Base-by-base conservation (phyloP, 1,140 invertebrate genomes). In the Coboldia fuscipes region DNA sequence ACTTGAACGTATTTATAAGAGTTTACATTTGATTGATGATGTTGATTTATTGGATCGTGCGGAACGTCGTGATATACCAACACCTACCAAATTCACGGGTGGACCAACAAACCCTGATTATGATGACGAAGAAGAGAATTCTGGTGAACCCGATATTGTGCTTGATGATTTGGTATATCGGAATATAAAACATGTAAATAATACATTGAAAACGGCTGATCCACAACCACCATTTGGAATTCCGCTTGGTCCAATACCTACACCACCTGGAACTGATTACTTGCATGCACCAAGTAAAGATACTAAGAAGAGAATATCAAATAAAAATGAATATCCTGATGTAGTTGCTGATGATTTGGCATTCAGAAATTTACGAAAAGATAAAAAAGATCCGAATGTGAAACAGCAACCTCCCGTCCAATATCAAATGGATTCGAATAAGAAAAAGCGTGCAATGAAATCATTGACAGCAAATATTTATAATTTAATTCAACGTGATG, bases 201-300 rank as follows among this genome's bases (percentile, higher is more conserved):
- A 69, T 47, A 66, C 66, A 12, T 55, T 73, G 17, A 76, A 71
- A 46, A 64, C 78, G 2, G 42, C 65, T 1, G 80, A 86, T 36
- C 78, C 76, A 6, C 83, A 88, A 47, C 83, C 81, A 17, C 81
- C 79, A 1, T 89, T 90, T 52, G 84, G 84, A 12, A 88, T 90
- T 44, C 83, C 84, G 0, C 45, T 88, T 8, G 77, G 77, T 4
- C 82, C 80, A 7, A 66, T 84, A 4, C 65, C 77, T 0, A 63
- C 71, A 6, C 70, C 75, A 13, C 65, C 81, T 0, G 68, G 74
- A 31, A 78, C 68, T 39, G 81, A 89, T 49, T 90, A 90, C 46
- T 58, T 89, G 24, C 81, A 86, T 44, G 65, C 62, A 13, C 75
- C 78, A 3, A 60, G 63, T 40, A 62, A 39, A 12, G 26, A 8